Percentiles rank a stretch among this genome's conserved stretches.
phyloP scores from a whole-genome alignment of 1,140 invertebrate genomes.

The Macrotrachela quadricornifera region DNA sequence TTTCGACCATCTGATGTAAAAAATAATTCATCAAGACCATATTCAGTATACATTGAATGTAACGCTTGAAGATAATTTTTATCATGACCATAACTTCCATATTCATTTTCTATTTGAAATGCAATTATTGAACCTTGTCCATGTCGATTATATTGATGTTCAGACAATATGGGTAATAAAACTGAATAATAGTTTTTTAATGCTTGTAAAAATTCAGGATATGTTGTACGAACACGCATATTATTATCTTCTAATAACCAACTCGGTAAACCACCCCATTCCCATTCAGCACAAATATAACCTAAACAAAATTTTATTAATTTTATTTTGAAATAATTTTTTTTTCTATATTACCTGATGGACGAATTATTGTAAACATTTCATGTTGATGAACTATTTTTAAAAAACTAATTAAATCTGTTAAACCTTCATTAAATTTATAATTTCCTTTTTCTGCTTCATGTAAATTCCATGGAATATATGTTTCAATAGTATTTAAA shows the following conservation, averaged over 20 bases:
- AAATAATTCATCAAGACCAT: constrained; percentile 44
- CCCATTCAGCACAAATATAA: constrained; percentile 3
- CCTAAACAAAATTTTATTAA: neutral
- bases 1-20: constrained; percentile 49
- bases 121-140: constrained; percentile 60
- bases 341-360: too few species aligned
- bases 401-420: constrained; percentile 1
- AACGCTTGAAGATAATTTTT: constrained; percentile 25
- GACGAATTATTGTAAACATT: neutral
- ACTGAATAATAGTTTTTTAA: constrained; percentile 40
- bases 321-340: too few species aligned
- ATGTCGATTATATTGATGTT: constrained; percentile 35
- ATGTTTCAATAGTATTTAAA: constrained; percentile 5
- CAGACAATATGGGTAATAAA: constrained; percentile 37
- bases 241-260: neutral
- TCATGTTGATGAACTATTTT: neutral
- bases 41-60: constrained; percentile 38
- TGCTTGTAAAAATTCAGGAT: constrained; percentile 35
- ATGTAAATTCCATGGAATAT: constrained; percentile 4
- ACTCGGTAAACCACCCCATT: constrained; percentile 3
- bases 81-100: constrained; percentile 53
- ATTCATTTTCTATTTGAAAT: constrained; percentile 80
- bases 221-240: neutral
- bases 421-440: neutral
- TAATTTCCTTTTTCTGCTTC: neutral